These are phyloP conservation scores for Conchocele bisecta DNA, from an alignment of 2,888 invertebrate species.

Conservation along the genomic window DNA sequence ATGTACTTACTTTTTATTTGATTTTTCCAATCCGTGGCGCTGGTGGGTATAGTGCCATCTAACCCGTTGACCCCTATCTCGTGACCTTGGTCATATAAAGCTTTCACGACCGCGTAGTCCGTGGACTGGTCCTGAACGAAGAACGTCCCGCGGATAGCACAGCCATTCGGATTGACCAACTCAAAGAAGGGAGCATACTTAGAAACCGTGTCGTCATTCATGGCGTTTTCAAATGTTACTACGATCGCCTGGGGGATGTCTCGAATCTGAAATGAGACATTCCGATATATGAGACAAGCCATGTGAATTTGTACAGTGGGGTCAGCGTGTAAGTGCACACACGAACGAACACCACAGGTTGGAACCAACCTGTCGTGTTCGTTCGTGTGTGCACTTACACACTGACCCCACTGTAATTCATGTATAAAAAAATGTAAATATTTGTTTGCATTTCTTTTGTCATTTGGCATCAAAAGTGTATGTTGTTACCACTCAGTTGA, in stretches of 20 bases:
- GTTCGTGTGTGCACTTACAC: no score
- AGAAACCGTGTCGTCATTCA: constrained; percentile 56
- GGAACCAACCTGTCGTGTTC: no score
- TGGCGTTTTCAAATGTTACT: constrained; percentile 63
- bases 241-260: constrained; percentile 69
- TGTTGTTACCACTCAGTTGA: no score
- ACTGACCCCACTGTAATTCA: no score
- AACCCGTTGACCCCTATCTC: constrained; percentile 64
- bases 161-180: constrained; percentile 67
- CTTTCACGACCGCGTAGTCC: constrained; percentile 52
- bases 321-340: no score
- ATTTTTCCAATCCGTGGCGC: not conserved
- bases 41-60: constrained; percentile 54
- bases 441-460: no score
- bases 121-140: constrained; percentile 59
- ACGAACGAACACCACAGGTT: no score
- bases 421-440: no score
- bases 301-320: no score
- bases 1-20: not conserved
- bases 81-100: constrained; percentile 51
- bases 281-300: no score
- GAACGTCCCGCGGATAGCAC: constrained; percentile 63
- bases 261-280: constrained; percentile 7
- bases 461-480: no score
- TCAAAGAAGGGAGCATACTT: constrained; percentile 45